Percentiles rank a stretch among this genome's conserved stretches.
phyloP scores from a whole-genome alignment of 2,113 vertebrate species.

The Struthio camelus region DNA sequence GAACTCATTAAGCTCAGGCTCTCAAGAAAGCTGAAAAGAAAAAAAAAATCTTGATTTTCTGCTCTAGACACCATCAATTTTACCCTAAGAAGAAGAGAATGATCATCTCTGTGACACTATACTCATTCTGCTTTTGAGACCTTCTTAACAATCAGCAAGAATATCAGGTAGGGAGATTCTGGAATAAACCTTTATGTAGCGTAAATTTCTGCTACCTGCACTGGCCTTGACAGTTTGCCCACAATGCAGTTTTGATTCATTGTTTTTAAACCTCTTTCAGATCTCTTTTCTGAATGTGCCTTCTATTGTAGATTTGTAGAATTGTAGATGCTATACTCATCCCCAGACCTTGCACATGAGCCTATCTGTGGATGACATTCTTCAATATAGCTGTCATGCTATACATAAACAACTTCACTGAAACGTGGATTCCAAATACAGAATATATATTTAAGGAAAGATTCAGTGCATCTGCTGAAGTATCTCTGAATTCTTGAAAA shows the following conservation, averaged over 20 bases:
- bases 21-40: neutral
- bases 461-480: neutral
- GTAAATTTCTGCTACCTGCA: neutral
- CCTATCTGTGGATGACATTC: neutral
- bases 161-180: neutral
- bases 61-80: neutral
- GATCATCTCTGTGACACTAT: neutral
- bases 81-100: neutral
- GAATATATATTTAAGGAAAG: neutral
- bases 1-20: neutral
- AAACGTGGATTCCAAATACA: neutral
- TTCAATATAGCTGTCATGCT: neutral
- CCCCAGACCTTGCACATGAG: neutral
- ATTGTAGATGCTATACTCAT: neutral
- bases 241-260: neutral
- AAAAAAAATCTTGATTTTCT: neutral
- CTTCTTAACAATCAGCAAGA: neutral
- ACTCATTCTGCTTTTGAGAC: neutral
- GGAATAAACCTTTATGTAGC: neutral
- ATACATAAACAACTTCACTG: neutral
- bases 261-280: neutral
- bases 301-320: neutral
- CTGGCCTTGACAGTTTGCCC: neutral
- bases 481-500: neutral
- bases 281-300: neutral